Evolutionary conservation across 2,113 vertebrate genomes (phyloP).

Genomic region (Thamnophis sirtalis): DNA sequence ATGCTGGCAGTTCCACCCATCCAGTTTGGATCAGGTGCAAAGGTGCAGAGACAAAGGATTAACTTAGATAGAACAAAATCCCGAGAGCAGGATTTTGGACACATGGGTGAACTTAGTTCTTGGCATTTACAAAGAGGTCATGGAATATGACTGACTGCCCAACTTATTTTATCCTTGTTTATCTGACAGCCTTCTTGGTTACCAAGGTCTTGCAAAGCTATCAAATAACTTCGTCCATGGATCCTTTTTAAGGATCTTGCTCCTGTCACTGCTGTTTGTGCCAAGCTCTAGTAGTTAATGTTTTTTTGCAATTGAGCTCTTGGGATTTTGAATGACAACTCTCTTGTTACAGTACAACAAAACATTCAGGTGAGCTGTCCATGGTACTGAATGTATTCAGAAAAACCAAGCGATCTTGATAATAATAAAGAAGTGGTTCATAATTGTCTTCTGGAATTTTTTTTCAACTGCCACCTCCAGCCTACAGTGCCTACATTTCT

Average conservation of each 20-base stretch:
- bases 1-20: too few relatives aligned
- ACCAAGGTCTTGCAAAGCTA: not conserved
- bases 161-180: not conserved
- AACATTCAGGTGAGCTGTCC: not conserved
- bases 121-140: not conserved
- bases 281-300: not conserved
- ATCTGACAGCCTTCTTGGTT: not conserved
- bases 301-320: not conserved
- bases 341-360: not conserved
- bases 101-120: not conserved
- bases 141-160: not conserved
- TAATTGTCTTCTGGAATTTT: not conserved
- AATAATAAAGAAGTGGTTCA: not conserved
- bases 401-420: not conserved
- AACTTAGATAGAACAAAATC: not conserved
- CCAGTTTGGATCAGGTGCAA: too few relatives aligned
- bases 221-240: not conserved
- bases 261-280: not conserved
- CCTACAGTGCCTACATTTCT: not conserved
- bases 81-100: not conserved
- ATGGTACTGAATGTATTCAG: not conserved
- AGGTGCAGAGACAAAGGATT: too few relatives aligned
- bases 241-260: not conserved
- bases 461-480: not conserved
- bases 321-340: not conserved